Evolutionary conservation across 2,888 invertebrate genomes (phyloP).

Genomic region (Stenichneumon culpator): DNA sequence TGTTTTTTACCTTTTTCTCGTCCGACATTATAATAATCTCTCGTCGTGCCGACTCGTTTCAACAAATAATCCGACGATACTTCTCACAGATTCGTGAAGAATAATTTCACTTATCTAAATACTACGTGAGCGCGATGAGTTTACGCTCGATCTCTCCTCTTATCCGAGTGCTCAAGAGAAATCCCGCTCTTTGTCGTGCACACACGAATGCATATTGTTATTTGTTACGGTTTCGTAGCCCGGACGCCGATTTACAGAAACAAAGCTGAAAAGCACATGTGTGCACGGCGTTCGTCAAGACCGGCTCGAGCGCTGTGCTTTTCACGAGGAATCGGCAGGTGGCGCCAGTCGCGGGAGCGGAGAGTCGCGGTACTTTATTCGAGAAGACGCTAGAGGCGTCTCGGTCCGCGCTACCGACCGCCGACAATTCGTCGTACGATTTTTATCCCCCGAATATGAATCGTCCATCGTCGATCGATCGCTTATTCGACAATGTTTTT

Average conservation of each 20-base stretch:
- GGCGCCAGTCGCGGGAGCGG: background rate
- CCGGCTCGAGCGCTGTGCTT: conserved; percentile 8
- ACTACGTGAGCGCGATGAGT: background rate
- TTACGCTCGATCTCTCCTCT: background rate
- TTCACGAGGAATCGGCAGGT: background rate
- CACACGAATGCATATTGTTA: conserved; percentile 65
- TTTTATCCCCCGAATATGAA: background rate
- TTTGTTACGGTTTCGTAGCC: conserved; percentile 46
- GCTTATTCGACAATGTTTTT: too few species aligned
- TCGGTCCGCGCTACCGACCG: background rate
- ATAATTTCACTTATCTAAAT: background rate
- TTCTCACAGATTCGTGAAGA: background rate
- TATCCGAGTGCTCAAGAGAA: conserved; percentile 66
- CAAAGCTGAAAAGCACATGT: conserved; percentile 45
- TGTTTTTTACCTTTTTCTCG: conserved; percentile 88
- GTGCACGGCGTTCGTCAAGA: conserved; percentile 23
- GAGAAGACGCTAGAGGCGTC: background rate
- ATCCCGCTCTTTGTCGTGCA: conserved; percentile 77
- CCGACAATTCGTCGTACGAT: background rate
- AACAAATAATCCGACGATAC: conserved; percentile 29
- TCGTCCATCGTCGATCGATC: background rate
- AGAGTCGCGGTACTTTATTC: background rate
- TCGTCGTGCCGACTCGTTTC: conserved; percentile 23
- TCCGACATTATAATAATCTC: conserved; percentile 87
- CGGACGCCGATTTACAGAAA: conserved; percentile 44